phyloP scores from a whole-genome alignment of 2,113 vertebrate species.

The Plecotus auritus region DNA sequence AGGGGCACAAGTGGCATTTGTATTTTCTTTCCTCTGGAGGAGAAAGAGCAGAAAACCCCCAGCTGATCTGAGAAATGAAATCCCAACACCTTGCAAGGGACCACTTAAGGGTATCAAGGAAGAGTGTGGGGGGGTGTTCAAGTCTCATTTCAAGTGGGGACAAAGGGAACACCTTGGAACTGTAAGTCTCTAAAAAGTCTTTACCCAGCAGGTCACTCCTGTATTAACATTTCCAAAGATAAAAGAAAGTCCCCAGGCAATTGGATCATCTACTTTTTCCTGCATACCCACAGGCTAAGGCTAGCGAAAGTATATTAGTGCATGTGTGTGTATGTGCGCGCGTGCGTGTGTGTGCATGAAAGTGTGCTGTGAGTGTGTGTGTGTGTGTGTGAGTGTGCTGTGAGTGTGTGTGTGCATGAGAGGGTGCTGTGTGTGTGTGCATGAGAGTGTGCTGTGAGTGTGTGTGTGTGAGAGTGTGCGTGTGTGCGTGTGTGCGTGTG shows the following conservation, averaged over 20 bases:
- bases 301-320: neutral
- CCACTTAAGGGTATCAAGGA: neutral
- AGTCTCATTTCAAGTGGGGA: neutral
- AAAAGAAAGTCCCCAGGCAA: neutral
- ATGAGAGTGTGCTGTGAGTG: no score
- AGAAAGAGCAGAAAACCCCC: slow-evolving; percentile 47
- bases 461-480: no score
- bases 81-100: neutral
- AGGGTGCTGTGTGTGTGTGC: no score
- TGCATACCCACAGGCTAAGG: neutral
- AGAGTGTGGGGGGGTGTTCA: neutral
- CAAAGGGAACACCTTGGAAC: neutral
- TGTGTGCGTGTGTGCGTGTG: no score
- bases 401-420: no score
- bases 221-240: neutral
- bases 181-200: neutral
- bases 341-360: no score
- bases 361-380: no score
- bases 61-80: neutral
- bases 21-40: slow-evolving; percentile 96
- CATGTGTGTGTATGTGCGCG: no score
- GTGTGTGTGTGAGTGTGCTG: no score
- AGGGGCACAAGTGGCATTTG: slow-evolving; percentile 99
- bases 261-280: neutral
- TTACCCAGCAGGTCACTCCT: neutral